phyloP scores from a whole-genome alignment of 2,113 vertebrate genomes.

The Clarias batrachus region DNA sequence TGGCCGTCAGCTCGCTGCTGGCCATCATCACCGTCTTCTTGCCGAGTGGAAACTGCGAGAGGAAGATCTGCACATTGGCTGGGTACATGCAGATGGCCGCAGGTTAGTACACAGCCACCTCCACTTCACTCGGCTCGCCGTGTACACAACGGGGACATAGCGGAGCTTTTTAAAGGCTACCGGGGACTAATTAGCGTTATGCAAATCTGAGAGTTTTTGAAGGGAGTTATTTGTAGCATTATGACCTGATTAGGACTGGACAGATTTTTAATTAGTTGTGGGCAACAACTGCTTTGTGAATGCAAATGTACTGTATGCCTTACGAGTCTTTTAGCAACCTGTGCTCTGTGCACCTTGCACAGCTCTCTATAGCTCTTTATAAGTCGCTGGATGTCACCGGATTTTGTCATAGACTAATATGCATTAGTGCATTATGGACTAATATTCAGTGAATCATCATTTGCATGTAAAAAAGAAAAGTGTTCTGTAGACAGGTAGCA shows the following conservation, averaged over 20 bases:
- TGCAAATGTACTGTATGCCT: background rate
- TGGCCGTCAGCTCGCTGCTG: slow-evolving; percentile 87
- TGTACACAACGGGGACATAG: background rate
- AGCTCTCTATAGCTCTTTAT: background rate
- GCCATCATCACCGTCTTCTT: slow-evolving; percentile 88
- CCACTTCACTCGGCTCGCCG: background rate
- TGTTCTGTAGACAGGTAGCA: background rate
- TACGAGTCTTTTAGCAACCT: background rate
- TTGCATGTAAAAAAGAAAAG: background rate
- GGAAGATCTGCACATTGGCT: slow-evolving; percentile 85
- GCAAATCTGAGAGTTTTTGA: background rate
- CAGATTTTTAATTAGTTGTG: slow-evolving; percentile 6
- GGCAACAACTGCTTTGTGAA: slow-evolving; percentile 11
- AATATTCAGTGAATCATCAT: background rate
- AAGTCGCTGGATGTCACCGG: background rate
- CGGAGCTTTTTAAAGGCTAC: background rate
- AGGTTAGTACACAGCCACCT: slow-evolving; percentile 69
- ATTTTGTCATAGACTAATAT: background rate
- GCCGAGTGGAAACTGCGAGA: slow-evolving; percentile 85
- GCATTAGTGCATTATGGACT: too few relatives aligned
- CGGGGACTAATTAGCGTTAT: background rate
- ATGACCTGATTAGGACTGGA: slow-evolving; percentile 11
- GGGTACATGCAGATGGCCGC: slow-evolving; percentile 94
- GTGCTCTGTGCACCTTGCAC: background rate
- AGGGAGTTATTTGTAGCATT: background rate